These are phyloP conservation scores for Theropithecus gelada DNA, from an alignment of 2,113 vertebrate species.

Conservation along the genomic window DNA sequence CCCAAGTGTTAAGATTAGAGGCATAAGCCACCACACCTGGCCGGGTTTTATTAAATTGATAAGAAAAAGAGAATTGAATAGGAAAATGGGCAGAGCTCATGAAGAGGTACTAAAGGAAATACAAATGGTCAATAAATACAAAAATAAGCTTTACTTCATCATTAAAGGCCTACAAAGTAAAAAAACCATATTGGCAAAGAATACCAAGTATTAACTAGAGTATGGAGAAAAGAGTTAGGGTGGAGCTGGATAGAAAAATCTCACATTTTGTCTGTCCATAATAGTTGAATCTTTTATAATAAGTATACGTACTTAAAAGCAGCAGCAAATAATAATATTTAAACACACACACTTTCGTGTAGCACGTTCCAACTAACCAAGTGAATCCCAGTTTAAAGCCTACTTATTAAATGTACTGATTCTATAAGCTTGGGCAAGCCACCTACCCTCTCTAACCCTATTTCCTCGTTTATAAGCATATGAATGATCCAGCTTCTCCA, in stretches of 20 bases:
- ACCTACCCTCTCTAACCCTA: neutral
- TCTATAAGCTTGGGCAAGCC: neutral
- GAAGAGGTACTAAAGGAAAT: neutral
- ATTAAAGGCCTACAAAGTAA: constrained; percentile 4
- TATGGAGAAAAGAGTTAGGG: neutral
- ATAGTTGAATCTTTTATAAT: neutral
- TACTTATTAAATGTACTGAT: neutral
- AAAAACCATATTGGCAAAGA: neutral
- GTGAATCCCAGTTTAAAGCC: neutral
- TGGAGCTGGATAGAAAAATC: neutral
- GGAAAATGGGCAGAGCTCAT: neutral
- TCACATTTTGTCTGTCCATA: neutral
- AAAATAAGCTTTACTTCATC: neutral
- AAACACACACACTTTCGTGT: neutral
- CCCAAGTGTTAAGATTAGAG: too few species aligned
- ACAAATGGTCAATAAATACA: neutral
- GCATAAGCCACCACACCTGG: too few species aligned
- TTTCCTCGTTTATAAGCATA: neutral
- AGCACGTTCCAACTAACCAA: neutral
- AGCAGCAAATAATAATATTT: neutral
- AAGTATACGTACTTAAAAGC: neutral
- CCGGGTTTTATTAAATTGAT: neutral
- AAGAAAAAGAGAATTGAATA: neutral
- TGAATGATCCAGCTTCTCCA: neutral
- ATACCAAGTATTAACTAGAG: neutral